phyloP scores from a whole-genome alignment of 2,797 vertebrate genomes.

The Odontamblyopus lacepedii region DNA sequence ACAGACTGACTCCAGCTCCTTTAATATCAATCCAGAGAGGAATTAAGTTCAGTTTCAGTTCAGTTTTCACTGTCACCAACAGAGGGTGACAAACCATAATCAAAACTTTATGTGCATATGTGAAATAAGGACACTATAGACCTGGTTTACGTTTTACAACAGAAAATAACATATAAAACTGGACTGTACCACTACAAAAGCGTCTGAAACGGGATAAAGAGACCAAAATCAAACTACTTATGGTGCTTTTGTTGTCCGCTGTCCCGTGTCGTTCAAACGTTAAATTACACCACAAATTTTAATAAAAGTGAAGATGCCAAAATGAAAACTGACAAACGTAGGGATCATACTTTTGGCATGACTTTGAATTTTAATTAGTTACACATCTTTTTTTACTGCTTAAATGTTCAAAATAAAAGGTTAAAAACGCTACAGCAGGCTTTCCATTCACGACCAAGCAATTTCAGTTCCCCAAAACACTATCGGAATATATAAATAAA shows the following conservation, averaged over 20 bases:
- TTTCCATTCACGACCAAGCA: not conserved
- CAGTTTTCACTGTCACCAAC: not conserved
- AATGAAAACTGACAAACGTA: not conserved
- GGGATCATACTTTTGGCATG: not conserved
- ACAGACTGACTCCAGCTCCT: no score
- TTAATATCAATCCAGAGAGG: no score
- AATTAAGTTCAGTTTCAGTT: no score
- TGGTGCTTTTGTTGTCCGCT: no score
- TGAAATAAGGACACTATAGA: not conserved
- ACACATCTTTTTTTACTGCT: not conserved
- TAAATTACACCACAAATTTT: not conserved
- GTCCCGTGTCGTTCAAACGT: not conserved
- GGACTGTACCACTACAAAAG: no score
- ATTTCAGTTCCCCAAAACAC: not conserved
- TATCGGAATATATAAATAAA: no score
- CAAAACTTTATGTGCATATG: not conserved
- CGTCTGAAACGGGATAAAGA: no score
- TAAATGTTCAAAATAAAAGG: not conserved
- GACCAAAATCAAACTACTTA: no score
- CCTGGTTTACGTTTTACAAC: no score
- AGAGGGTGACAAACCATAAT: not conserved
- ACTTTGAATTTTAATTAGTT: not conserved
- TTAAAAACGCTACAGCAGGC: no score
- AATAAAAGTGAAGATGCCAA: not conserved
- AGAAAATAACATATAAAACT: no score